Conservation (phyloP, 2,797 vertebrate genomes). For the Novumbra hubbsi region DNA sequence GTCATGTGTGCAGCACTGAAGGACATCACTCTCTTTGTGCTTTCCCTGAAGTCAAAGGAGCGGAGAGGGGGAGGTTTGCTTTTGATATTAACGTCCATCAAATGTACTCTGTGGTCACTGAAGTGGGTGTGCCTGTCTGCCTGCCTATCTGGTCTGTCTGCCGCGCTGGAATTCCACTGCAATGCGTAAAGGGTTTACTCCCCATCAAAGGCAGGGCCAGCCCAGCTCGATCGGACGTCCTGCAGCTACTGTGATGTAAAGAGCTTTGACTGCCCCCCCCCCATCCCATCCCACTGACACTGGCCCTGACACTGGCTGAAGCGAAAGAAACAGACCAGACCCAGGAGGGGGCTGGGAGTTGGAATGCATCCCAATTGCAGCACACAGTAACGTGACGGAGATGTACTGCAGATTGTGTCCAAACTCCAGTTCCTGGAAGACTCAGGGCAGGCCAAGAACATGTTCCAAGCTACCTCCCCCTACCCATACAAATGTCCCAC, state of each 20-base stretch:
- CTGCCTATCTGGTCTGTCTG: neutral
- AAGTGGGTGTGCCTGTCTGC: neutral
- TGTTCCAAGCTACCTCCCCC: neutral
- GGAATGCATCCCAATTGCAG: neutral
- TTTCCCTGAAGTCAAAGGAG: neutral
- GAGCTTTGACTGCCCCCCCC: neutral
- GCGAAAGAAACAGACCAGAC: neutral
- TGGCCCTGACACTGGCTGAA: neutral
- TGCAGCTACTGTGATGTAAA: slow-evolving; percentile 5
- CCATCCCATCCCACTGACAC: neutral
- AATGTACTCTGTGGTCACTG: neutral
- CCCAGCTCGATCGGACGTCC: neutral
- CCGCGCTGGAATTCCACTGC: slow-evolving; percentile 2
- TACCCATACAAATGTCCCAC: neutral
- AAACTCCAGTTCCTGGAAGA: neutral
- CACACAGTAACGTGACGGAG: neutral
- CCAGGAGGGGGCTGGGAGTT: neutral
- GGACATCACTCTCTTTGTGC: slow-evolving; percentile 1
- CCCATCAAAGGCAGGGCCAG: slow-evolving; percentile 4
- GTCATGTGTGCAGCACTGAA: neutral
- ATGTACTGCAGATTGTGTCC: neutral
- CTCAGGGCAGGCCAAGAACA: neutral
- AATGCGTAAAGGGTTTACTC: slow-evolving; percentile 14
- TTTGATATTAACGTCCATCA: slow-evolving; percentile 12
- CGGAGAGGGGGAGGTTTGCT: neutral